These are phyloP conservation scores for Spodoptera exigua DNA, from an alignment of 2,888 invertebrate species.

Conservation along the genomic window DNA sequence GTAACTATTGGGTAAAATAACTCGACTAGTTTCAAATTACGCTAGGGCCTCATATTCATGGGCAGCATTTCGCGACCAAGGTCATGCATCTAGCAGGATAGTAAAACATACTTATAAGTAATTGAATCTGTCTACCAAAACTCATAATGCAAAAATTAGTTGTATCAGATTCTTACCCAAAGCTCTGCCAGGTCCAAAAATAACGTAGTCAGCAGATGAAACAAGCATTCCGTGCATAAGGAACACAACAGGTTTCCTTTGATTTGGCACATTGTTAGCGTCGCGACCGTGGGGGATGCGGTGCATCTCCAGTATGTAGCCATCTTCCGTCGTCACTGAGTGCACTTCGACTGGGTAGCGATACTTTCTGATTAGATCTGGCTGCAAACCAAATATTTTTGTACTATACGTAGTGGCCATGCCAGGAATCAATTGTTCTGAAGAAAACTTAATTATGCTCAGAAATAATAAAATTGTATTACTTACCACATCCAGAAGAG, in stretches of 20 bases:
- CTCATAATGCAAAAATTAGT: neutral
- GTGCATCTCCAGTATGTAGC: slow-evolving; percentile 93
- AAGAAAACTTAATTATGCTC: too few relatives aligned
- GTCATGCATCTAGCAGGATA: too few relatives aligned
- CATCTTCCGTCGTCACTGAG: slow-evolving; percentile 91
- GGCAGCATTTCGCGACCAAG: too few relatives aligned
- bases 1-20: too few relatives aligned
- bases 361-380: slow-evolving; percentile 88
- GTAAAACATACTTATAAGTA: too few relatives aligned
- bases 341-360: slow-evolving; percentile 91
- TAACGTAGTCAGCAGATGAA: slow-evolving; percentile 93
- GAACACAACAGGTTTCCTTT: slow-evolving; percentile 88
- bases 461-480: too few relatives aligned
- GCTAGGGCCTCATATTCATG: too few relatives aligned
- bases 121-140: neutral
- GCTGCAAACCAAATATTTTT: slow-evolving; percentile 14
- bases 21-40: too few relatives aligned
- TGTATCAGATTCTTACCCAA: slow-evolving; percentile 85
- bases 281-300: slow-evolving; percentile 90
- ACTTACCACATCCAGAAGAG: too few relatives aligned
- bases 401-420: too few relatives aligned
- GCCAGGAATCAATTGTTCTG: too few relatives aligned
- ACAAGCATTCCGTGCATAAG: slow-evolving; percentile 93
- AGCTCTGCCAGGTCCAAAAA: slow-evolving; percentile 91
- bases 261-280: slow-evolving; percentile 73